Evolutionary conservation across 2,888 invertebrate genomes (phyloP), one percentile per base, ranked within the genome.

Genomic region (Drosophila tanythrix): DNA sequence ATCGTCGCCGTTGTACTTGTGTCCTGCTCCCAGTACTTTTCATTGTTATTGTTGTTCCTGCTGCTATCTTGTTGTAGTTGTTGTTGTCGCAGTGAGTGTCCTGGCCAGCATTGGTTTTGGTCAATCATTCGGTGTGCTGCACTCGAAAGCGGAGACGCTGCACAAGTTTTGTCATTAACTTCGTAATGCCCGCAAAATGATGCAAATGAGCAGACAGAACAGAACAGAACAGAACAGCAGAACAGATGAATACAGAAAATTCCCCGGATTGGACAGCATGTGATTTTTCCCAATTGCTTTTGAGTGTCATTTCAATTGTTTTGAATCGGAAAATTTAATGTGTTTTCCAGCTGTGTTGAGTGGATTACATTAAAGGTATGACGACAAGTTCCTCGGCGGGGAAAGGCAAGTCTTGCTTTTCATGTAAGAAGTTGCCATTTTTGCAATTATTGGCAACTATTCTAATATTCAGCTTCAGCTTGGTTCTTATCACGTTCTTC

Each of bases 121-220:
- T 75, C 79, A 78, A 78, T 72, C 77, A 72, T 72, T 73, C 73
- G 69, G 55, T 62, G 57, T 52, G 61, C 58, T 64, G 78, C 61
- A 69, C 76, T 76, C 75, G 57, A 73, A 76, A 77, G 65, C 73
- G 56, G 58, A 65, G 76, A 68, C 60, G 56, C 38, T 70, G 62
- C 66, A 62, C 55, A 75, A 81, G 79, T 83, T 78, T 65, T 64
- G 72, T 57, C 79, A 81, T 81, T 81, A 69, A 69, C 79, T 70
- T 76, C 72, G 72, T 73, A 83, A 83, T 81, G 65, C 69, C 68
- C 69, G 62, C 69, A 77, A 70, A 80, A 58, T 60, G 74, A 62
- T 74, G 79, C 76, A 76, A 79, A 82, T 79, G 66, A 69, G 51
- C 48, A 53, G 56, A 74, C 25, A 52, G 52, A 60, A 38, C 53